These are phyloP conservation scores for Trachelus iudaicus DNA, from an alignment of 2,888 invertebrate genomes.

Conservation along the genomic window DNA sequence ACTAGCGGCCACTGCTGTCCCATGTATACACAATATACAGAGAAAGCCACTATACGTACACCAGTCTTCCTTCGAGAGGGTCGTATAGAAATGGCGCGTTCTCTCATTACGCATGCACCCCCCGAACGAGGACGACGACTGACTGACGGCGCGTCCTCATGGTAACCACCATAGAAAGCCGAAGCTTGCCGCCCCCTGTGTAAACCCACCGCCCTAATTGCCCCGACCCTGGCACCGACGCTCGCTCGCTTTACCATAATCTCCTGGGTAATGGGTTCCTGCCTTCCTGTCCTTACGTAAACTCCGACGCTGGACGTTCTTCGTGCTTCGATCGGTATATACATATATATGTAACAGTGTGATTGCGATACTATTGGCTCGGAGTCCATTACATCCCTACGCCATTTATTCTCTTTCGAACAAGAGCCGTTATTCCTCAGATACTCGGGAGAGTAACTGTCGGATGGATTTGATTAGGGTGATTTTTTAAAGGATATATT, in stretches of 20 bases:
- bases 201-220: conserved; percentile 47
- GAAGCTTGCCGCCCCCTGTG: conserved; percentile 44
- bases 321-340: neutral
- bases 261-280: conserved; percentile 52
- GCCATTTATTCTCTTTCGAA: neutral
- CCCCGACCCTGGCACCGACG: conserved; percentile 32
- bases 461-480: neutral
- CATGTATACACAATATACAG: neutral
- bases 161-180: conserved; percentile 11
- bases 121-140: conserved; percentile 44
- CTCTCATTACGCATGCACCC: conserved; percentile 62
- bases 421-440: neutral
- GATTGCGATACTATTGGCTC: neutral
- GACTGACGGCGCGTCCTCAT: conserved; percentile 30
- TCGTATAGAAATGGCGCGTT: conserved; percentile 8
- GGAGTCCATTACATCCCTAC: neutral
- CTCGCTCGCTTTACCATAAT: conserved; percentile 53
- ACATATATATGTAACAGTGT: neutral
- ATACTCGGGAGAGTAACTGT: neutral
- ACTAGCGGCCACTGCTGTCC: neutral
- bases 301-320: neutral
- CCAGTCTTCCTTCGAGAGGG: neutral
- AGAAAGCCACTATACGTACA: neutral
- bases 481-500: neutral
- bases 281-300: neutral